Evolutionary conservation across 2,888 invertebrate species (phyloP).

Genomic region (Epiblema foenella): DNA sequence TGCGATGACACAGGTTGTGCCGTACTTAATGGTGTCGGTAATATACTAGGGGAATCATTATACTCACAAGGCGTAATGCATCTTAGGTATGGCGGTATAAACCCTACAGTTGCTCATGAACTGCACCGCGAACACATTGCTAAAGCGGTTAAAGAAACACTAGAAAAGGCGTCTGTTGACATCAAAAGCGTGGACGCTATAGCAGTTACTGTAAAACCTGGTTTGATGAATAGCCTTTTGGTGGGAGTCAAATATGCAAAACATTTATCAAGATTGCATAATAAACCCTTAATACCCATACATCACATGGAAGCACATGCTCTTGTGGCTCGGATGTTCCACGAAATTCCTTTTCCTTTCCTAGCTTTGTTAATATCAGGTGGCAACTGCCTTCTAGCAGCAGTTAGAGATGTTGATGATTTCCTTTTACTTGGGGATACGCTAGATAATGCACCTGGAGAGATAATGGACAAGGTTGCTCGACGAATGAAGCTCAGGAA

Average conservation of each 20-base stretch:
- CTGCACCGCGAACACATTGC: constrained; percentile 93
- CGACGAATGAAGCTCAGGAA: constrained; percentile 93
- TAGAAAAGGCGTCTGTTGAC: constrained; percentile 85
- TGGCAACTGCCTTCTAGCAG: constrained; percentile 93
- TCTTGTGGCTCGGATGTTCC: constrained; percentile 91
- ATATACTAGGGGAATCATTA: constrained; percentile 91
- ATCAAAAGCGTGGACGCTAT: constrained; percentile 92
- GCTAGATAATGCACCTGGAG: constrained; percentile 96
- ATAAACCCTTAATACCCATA: constrained; percentile 95
- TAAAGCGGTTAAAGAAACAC: constrained; percentile 87
- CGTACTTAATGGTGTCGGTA: constrained; percentile 89
- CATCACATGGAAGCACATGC: constrained; percentile 99
- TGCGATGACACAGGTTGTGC: constrained; percentile 99
- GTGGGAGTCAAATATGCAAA: constrained; percentile 94
- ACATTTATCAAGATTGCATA: constrained; percentile 86
- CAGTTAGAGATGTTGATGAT: constrained; percentile 89
- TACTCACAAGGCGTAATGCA: constrained; percentile 92
- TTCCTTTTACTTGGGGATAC: constrained; percentile 92
- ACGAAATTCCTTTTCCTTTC: constrained; percentile 92
- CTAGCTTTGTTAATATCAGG: constrained; percentile 96
- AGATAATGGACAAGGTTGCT: constrained; percentile 96
- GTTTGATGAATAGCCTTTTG: constrained; percentile 90
- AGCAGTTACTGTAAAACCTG: constrained; percentile 96
- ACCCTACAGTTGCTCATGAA: constrained; percentile 93
- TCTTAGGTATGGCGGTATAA: constrained; percentile 92